phyloP scores from a whole-genome alignment of 2,113 vertebrate species.

The Hippoglossus stenolepis region DNA sequence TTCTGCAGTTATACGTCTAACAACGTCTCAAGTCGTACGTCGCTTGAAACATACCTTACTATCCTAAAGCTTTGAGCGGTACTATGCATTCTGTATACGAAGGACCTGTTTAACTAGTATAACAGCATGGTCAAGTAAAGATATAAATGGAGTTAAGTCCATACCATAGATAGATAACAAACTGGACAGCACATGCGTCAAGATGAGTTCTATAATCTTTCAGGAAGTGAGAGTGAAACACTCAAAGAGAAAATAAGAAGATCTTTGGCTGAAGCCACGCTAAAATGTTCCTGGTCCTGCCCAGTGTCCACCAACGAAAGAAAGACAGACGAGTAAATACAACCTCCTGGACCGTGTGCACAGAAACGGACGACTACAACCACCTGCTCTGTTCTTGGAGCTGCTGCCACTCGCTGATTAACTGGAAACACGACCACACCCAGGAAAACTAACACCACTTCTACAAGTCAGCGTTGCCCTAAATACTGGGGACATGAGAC shows the following conservation, averaged over 20 bases:
- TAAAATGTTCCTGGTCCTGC: constrained; percentile 63
- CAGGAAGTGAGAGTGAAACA: constrained; percentile 34
- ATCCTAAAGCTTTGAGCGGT: constrained; percentile 67
- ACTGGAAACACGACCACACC: constrained; percentile 27
- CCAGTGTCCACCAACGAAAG: constrained; percentile 58
- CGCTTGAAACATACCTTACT: constrained; percentile 57
- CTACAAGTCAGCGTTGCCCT: constrained; percentile 25
- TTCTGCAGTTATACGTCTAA: constrained; percentile 55
- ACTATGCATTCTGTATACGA: constrained; percentile 73
- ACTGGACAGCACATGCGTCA: constrained; percentile 73
- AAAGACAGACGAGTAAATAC: constrained; percentile 53
- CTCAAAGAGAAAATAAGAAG: constrained; percentile 20
- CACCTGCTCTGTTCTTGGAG: constrained; percentile 75
- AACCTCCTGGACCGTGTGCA: constrained; percentile 38
- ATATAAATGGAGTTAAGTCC: constrained; percentile 70
- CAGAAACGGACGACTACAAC: constrained; percentile 34
- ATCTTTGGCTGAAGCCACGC: constrained; percentile 84
- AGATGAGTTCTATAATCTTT: constrained; percentile 59
- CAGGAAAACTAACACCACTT: constrained; percentile 2
- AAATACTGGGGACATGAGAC: constrained; percentile 26
- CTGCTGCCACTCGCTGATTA: constrained; percentile 67
- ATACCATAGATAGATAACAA: constrained; percentile 69
- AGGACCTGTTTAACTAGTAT: constrained; percentile 57
- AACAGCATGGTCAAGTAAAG: constrained; percentile 66
- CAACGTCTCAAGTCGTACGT: constrained; percentile 35